Conservation (phyloP, 2,113 vertebrate species). For the Platichthys stellatus region DNA sequence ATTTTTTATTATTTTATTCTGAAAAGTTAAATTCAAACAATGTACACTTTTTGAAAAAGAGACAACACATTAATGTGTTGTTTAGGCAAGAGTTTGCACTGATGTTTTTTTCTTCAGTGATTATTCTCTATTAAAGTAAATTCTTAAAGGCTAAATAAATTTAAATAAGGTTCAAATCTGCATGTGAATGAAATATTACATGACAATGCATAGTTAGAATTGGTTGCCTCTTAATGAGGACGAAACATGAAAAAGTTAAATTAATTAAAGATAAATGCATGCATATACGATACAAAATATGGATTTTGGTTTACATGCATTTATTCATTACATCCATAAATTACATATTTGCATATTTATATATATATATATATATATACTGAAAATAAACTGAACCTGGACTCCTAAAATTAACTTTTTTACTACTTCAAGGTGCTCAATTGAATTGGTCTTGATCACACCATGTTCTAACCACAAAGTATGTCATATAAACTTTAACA, state of each 20-base stretch:
- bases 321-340: neutral
- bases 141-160: neutral
- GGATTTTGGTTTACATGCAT: neutral
- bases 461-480: slow-evolving; percentile 1
- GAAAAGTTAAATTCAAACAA: neutral
- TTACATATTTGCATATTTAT: neutral
- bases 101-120: neutral
- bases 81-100: neutral
- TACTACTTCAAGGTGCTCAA: neutral
- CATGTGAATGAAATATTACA: neutral
- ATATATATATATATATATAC: neutral
- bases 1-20: neutral
- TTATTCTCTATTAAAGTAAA: neutral
- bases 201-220: neutral
- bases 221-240: neutral
- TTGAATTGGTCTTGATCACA: neutral
- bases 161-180: neutral
- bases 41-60: neutral
- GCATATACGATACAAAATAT: neutral
- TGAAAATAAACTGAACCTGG: neutral
- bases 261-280: neutral
- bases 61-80: neutral
- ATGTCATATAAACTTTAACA: slow-evolving; percentile 8
- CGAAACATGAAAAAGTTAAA: neutral
- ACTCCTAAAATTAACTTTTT: slow-evolving; percentile 12